These are phyloP conservation scores for Leptosomus discolor DNA, from an alignment of 2,113 vertebrate genomes.

Conservation along the genomic window DNA sequence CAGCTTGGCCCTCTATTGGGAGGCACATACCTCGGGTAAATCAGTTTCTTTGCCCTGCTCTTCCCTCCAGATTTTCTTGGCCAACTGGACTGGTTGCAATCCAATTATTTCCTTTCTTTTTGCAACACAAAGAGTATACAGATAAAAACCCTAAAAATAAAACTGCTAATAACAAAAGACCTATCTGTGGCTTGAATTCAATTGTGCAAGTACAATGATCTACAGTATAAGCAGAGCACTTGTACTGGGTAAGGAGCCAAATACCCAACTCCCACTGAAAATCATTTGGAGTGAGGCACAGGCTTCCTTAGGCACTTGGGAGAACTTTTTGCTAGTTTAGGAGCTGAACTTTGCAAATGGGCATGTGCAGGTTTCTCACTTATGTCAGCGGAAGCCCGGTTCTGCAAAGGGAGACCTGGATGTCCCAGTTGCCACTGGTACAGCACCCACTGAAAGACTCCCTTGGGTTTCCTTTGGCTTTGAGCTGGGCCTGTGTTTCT, in stretches of 20 bases:
- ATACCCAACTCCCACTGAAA: neutral
- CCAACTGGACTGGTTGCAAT: neutral
- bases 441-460: neutral
- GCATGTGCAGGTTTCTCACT: accelerated
- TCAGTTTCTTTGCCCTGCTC: neutral
- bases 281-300: neutral
- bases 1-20: neutral
- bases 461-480: neutral
- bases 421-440: neutral
- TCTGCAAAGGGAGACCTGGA: neutral
- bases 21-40: neutral
- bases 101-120: neutral
- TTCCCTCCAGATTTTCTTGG: neutral
- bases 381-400: neutral
- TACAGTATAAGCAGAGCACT: neutral
- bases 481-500: neutral
- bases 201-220: neutral
- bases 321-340: neutral
- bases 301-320: neutral
- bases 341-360: neutral
- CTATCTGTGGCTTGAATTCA: neutral
- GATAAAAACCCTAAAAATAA: slow-evolving; percentile 1
- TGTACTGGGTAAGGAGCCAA: neutral
- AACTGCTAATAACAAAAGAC: neutral
- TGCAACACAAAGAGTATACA: neutral